Evolutionary conservation across 2,113 vertebrate species (phyloP).

Genomic region (Saccopteryx leptura): DNA sequence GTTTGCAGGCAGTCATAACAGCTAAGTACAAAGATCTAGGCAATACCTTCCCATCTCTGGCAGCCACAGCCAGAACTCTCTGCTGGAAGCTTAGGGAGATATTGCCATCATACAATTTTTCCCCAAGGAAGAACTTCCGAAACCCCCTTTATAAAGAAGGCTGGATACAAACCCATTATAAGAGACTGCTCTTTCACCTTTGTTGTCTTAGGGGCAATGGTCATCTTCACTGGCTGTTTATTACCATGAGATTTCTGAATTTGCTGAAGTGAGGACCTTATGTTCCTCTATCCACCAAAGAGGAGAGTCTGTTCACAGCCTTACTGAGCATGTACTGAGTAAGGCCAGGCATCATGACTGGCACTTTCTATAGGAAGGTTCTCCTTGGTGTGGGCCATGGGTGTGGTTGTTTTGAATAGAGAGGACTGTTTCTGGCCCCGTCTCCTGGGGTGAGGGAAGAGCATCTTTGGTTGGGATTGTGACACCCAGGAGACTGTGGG

Average conservation of each 20-base stretch:
- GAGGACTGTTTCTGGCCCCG: background rate
- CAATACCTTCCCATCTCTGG: background rate
- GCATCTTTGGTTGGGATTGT: background rate
- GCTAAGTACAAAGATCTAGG: background rate
- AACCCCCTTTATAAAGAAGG: background rate
- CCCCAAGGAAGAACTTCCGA: background rate
- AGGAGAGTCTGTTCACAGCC: background rate
- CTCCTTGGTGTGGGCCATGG: background rate
- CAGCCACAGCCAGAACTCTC: background rate
- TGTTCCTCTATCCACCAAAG: slow-evolving; percentile 16
- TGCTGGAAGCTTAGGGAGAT: background rate
- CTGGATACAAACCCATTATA: background rate
- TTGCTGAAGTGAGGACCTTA: background rate
- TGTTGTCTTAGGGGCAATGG: background rate
- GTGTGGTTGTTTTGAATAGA: background rate
- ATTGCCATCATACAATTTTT: background rate
- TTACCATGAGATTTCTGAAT: background rate
- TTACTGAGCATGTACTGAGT: background rate
- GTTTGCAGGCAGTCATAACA: background rate
- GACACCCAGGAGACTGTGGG: background rate
- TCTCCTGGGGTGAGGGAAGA: background rate
- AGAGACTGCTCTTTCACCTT: background rate
- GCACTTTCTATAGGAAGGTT: background rate
- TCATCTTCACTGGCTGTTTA: background rate
- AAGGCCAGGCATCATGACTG: background rate